A percentile compares a stretch with the other conserved stretches of the same genome.
Evolutionary conservation across 1,140 invertebrate species (phyloP).

Genomic region (Sitophilus oryzae): DNA sequence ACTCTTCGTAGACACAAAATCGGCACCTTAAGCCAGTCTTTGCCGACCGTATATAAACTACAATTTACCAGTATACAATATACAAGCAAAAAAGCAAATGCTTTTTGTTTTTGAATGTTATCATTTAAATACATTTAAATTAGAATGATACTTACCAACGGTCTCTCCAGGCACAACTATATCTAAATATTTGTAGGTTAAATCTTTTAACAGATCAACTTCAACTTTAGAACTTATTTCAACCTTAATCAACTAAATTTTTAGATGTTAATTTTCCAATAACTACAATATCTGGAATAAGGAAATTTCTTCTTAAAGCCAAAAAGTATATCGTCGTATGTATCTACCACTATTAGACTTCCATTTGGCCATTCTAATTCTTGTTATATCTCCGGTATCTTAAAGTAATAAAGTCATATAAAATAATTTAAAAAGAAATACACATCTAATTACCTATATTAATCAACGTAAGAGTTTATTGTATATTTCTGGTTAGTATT

Average conservation of each 20-base stretch:
- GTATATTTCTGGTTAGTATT: conserved; percentile 58
- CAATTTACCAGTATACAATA: no score
- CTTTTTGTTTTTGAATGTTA: no score
- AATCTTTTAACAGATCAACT: conserved; percentile 29
- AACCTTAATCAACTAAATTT: conserved; percentile 42
- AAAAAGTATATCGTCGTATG: conserved; percentile 49
- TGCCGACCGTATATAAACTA: no score
- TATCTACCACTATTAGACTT: conserved; percentile 49
- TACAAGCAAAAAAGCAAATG: no score
- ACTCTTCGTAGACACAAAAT: no score
- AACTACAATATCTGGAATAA: conserved; percentile 46
- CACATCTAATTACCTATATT: conserved; percentile 56
- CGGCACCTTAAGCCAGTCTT: no score
- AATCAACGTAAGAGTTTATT: conserved; percentile 54
- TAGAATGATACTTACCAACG: conserved; percentile 42
- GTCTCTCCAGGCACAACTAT: conserved; percentile 40
- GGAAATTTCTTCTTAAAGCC: conserved; percentile 46
- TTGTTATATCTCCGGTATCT: conserved; percentile 47
- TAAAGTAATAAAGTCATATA: conserved; percentile 19
- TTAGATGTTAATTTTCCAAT: conserved; percentile 43
- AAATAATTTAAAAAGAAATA: background rate
- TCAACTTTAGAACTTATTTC: conserved; percentile 37
- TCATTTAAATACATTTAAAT: background rate
- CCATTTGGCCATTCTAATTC: conserved; percentile 44
- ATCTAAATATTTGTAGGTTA: conserved; percentile 39